Percentiles rank a stretch among this genome's conserved stretches.
These are phyloP conservation scores for Aromia moschata DNA, from an alignment of 2,888 invertebrate genomes.

Conservation along the genomic window DNA sequence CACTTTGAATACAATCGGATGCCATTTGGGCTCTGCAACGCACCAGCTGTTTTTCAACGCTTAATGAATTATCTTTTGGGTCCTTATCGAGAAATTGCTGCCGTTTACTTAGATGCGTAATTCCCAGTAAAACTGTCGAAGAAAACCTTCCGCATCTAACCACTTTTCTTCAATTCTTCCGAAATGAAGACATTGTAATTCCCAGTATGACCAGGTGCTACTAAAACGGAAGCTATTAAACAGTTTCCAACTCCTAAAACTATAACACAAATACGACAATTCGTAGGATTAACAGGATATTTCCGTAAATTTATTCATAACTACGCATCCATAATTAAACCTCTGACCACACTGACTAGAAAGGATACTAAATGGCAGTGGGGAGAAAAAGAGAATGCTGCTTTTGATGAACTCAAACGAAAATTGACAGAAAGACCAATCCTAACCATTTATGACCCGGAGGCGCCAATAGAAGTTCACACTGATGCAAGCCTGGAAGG, in stretches of 20 bases:
- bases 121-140: slow-evolving; percentile 1
- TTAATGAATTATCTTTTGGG: slow-evolving; percentile 33
- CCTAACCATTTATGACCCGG: slow-evolving; percentile 38
- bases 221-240: neutral
- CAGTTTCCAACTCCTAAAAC: slow-evolving; percentile 1
- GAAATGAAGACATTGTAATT: too few relatives aligned
- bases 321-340: slow-evolving; percentile 40
- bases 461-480: slow-evolving; percentile 46
- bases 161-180: too few relatives aligned
- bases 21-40: slow-evolving; percentile 56
- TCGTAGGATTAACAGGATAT: slow-evolving; percentile 46
- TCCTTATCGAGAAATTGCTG: neutral
- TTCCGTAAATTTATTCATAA: slow-evolving; percentile 45
- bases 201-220: neutral
- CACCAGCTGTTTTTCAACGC: slow-evolving; percentile 46
- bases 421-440: slow-evolving; percentile 27
- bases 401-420: slow-evolving; percentile 30
- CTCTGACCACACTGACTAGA: slow-evolving; percentile 37
- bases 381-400: slow-evolving; percentile 20
- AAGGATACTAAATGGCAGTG: slow-evolving; percentile 31
- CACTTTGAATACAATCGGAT: slow-evolving; percentile 52
- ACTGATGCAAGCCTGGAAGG: slow-evolving; percentile 48
- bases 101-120: slow-evolving; percentile 1
- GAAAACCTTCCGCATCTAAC: slow-evolving; percentile 1
- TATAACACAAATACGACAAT: neutral